A percentile compares a stretch with the other conserved stretches of the same genome.
Conservation (phyloP, 2,888 invertebrate genomes). For the Protophormia terraenovae region DNA sequence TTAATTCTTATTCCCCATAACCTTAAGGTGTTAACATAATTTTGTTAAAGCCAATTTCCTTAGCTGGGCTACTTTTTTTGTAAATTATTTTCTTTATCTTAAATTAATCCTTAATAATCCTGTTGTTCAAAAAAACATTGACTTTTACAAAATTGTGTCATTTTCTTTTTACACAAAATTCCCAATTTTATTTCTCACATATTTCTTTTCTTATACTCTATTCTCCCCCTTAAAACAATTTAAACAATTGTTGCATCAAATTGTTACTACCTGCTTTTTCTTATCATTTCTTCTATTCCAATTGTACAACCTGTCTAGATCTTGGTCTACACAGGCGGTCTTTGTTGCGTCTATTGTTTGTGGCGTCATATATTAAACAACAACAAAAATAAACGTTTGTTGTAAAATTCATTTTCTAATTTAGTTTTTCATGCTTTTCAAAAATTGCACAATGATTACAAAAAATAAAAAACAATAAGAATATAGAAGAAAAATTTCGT, state of each 20-base stretch:
- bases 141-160: slow-evolving; percentile 57
- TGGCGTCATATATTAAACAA: slow-evolving; percentile 60
- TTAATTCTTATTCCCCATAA: background rate
- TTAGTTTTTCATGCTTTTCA: slow-evolving; percentile 27
- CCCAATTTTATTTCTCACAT: slow-evolving; percentile 43
- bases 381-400: slow-evolving; percentile 25
- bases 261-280: slow-evolving; percentile 44
- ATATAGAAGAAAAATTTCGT: slow-evolving; percentile 11
- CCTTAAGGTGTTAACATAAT: slow-evolving; percentile 63
- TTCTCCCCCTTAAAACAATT: slow-evolving; percentile 11
- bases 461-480: background rate
- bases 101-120: slow-evolving; percentile 54
- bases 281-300: slow-evolving; percentile 18
- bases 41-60: slow-evolving; percentile 14
- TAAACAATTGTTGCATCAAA: slow-evolving; percentile 48
- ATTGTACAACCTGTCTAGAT: slow-evolving; percentile 64
- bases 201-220: background rate
- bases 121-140: slow-evolving; percentile 46
- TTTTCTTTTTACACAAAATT: background rate
- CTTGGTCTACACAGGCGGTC: slow-evolving; percentile 52
- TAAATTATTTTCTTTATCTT: background rate
- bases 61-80: background rate
- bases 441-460: slow-evolving; percentile 59
- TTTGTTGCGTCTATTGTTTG: slow-evolving; percentile 49
- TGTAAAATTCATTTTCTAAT: slow-evolving; percentile 16